A percentile compares a stretch with the other conserved stretches of the same genome.
phyloP scores from a whole-genome alignment of 1,140 invertebrate species.

The Pantala flavescens region DNA sequence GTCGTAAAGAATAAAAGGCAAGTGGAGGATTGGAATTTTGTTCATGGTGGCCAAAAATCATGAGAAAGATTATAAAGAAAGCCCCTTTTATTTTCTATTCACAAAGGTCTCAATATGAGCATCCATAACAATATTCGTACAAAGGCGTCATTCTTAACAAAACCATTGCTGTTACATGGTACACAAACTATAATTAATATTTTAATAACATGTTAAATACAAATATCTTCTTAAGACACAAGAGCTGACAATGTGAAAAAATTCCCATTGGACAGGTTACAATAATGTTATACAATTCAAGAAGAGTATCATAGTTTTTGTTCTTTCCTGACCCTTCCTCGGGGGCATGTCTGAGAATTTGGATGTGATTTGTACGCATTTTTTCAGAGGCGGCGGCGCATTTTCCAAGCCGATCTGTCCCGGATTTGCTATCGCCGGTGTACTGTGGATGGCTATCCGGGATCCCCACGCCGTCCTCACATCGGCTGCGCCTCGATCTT shows the following conservation, averaged over 20 bases:
- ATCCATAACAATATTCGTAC: slow-evolving; percentile 10
- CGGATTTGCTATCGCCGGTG: background rate
- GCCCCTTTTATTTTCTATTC: background rate
- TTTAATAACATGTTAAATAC: background rate
- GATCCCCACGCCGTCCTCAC: background rate
- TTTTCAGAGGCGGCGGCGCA: background rate
- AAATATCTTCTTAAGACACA: background rate
- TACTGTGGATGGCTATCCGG: background rate
- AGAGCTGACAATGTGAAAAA: background rate
- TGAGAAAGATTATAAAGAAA: background rate
- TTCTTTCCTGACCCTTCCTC: background rate
- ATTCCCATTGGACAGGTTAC: background rate
- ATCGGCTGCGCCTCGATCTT: background rate
- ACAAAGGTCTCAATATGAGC: background rate
- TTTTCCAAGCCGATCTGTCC: background rate
- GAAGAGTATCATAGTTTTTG: background rate
- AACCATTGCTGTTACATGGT: background rate
- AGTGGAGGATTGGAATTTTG: no score
- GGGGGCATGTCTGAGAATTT: background rate
- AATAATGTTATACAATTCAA: background rate
- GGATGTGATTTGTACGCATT: background rate
- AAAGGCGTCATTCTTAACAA: slow-evolving; percentile 6
- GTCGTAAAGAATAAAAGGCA: no score
- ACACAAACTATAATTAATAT: background rate
- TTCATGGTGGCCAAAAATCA: background rate